phyloP scores from a whole-genome alignment of 2,113 vertebrate genomes.

The rabbit (Oryctolagus cuniculus) region DNA sequence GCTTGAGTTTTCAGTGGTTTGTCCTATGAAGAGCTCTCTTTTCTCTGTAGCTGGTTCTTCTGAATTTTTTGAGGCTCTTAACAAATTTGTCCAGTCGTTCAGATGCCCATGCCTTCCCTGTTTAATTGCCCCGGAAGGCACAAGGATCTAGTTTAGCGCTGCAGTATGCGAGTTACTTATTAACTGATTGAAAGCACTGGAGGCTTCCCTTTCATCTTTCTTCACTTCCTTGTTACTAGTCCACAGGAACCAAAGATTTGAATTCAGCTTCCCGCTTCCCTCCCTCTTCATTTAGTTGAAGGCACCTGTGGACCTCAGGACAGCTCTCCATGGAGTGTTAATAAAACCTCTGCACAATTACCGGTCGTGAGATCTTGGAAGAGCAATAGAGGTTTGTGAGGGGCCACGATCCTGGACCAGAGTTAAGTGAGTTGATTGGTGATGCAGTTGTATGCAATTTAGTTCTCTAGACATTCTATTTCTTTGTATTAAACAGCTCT shows the following conservation, averaged over 20 bases:
- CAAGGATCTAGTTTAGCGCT: neutral
- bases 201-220: slow-evolving; percentile 57
- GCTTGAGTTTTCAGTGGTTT: neutral
- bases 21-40: neutral
- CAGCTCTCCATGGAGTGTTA: neutral
- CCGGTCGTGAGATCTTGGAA: slow-evolving; percentile 15
- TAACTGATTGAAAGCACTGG: slow-evolving; percentile 60
- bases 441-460: neutral
- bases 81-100: neutral
- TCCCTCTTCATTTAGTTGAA: slow-evolving; percentile 10
- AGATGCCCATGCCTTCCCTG: neutral
- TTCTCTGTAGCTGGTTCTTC: neutral
- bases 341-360: neutral
- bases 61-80: neutral
- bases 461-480: neutral
- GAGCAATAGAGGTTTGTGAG: neutral
- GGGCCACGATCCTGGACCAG: slow-evolving; percentile 35
- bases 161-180: slow-evolving; percentile 70
- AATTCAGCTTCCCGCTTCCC: slow-evolving; percentile 48
- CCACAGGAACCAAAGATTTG: slow-evolving; percentile 48
- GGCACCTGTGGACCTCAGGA: neutral
- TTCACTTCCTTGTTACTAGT: slow-evolving; percentile 63
- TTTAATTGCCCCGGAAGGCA: neutral
- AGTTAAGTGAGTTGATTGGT: slow-evolving; percentile 66
- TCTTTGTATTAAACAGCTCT: slow-evolving; percentile 11